These are phyloP conservation scores for Ormyrus thymus DNA, from an alignment of 2,888 invertebrate species.

Conservation along the genomic window DNA sequence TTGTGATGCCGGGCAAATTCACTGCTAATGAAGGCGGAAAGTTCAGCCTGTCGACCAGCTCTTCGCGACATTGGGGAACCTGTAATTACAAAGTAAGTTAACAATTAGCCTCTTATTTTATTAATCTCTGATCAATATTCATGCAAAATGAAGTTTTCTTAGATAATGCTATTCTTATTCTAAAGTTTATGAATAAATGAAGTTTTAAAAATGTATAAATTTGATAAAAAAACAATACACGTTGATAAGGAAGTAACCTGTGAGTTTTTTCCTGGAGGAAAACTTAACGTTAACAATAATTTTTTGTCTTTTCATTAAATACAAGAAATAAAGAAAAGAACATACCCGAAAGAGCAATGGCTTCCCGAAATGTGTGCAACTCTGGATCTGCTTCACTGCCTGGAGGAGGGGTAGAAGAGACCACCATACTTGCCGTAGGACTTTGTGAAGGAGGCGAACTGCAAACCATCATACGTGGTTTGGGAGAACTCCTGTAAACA, in stretches of 20 bases:
- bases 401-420: slow-evolving; percentile 71
- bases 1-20: slow-evolving; percentile 86
- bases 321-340: not conserved
- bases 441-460: slow-evolving; percentile 74
- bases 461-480: slow-evolving; percentile 76
- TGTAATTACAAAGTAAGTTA: slow-evolving; percentile 51
- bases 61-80: slow-evolving; percentile 76
- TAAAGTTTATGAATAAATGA: too few relatives aligned
- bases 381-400: slow-evolving; percentile 78
- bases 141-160: too few relatives aligned
- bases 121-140: too few relatives aligned
- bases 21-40: slow-evolving; percentile 84
- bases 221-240: too few relatives aligned
- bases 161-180: too few relatives aligned
- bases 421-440: slow-evolving; percentile 75
- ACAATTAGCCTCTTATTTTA: too few relatives aligned
- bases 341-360: slow-evolving; percentile 80
- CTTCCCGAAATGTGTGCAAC: slow-evolving; percentile 85
- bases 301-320: too few relatives aligned
- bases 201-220: too few relatives aligned
- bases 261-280: too few relatives aligned
- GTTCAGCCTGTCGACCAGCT: slow-evolving; percentile 77
- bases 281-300: too few relatives aligned
- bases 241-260: too few relatives aligned
- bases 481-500: slow-evolving; percentile 76